phyloP scores from a whole-genome alignment of 2,113 vertebrate species.

The Alethe castanea region DNA sequence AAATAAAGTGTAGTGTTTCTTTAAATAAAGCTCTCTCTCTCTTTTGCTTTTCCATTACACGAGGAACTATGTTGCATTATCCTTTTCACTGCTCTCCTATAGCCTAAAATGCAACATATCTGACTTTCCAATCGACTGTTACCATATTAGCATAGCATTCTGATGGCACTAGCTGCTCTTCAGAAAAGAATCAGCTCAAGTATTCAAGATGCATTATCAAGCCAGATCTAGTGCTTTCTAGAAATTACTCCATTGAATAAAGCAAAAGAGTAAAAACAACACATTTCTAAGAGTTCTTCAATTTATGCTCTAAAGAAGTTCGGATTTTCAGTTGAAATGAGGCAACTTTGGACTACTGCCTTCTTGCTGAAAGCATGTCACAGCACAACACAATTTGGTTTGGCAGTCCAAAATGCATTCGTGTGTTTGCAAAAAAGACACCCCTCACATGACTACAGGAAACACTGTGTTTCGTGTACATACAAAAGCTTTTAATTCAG shows the following conservation, averaged over 20 bases:
- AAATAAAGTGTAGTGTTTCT: too few species aligned
- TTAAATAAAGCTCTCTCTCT: too few species aligned
- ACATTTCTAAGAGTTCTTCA: not conserved
- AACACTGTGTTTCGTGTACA: not conserved
- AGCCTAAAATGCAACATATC: too few species aligned
- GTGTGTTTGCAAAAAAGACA: not conserved
- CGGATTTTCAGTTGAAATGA: not conserved
- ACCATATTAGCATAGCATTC: not conserved
- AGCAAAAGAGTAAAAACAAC: not conserved
- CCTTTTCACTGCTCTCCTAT: too few species aligned
- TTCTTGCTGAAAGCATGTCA: not conserved
- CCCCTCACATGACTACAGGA: not conserved
- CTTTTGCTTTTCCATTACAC: too few species aligned
- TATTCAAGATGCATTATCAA: not conserved
- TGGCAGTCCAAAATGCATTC: not conserved
- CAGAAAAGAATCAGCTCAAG: not conserved
- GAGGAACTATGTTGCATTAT: too few species aligned
- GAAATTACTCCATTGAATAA: not conserved
- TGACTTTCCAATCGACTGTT: not conserved
- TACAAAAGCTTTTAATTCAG: not conserved
- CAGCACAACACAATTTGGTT: not conserved
- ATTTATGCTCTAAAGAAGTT: not conserved
- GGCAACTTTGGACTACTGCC: not conserved
- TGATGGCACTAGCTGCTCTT: not conserved
- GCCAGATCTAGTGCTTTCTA: not conserved